Base-by-base conservation (phyloP, 2,888 invertebrate species). In the Nasonovia ribisnigri region DNA sequence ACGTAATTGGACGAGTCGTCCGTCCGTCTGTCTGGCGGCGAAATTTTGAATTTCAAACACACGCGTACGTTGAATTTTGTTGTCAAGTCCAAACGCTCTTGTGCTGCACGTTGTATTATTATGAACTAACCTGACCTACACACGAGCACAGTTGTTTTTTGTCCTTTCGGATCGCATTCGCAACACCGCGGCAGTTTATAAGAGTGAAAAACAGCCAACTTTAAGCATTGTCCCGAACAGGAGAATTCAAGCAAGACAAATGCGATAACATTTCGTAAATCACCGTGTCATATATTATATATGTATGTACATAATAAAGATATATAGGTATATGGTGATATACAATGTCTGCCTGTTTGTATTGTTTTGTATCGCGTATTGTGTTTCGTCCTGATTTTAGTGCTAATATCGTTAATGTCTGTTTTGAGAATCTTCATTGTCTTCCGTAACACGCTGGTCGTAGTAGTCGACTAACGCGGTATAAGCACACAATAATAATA, bases 211-310 rank as follows among this genome's bases (percentile, higher is more conserved):
- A 84, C 91, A 42, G 84, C 54, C 54, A 16, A 51, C 84, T 77
- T 54, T 51, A 1, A 84, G 36, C 48, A 84, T 91, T 84, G 91
- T 91, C 54, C 54, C 29, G 57, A 29, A 6, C 89, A 57, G 42
- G n/a, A 91, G 91, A 84, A 84, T 46, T 43, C 84, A 48, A 91
- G 84, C 86, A 57, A 91, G 86, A 91, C 86, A 86, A 91, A 91
- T 86, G 84, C 91, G 91, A 91, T 91, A 84, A 91, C 84, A 46
- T 84, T 91, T 91, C 84, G 91, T 91, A 91, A 91, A 91, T 91
- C 91, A 86, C 86, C n/a, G 42, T 86, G 91, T 91, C 91, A 91
- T 84, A 84, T 51, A 54, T 54, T 48, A 48, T 48, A 54, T 54
- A 2, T 4, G 0, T 54, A 54, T 20, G 20, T 16, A 20, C 5